phyloP scores from a whole-genome alignment of 2,113 vertebrate genomes.

The Salvelinus sp. region DNA sequence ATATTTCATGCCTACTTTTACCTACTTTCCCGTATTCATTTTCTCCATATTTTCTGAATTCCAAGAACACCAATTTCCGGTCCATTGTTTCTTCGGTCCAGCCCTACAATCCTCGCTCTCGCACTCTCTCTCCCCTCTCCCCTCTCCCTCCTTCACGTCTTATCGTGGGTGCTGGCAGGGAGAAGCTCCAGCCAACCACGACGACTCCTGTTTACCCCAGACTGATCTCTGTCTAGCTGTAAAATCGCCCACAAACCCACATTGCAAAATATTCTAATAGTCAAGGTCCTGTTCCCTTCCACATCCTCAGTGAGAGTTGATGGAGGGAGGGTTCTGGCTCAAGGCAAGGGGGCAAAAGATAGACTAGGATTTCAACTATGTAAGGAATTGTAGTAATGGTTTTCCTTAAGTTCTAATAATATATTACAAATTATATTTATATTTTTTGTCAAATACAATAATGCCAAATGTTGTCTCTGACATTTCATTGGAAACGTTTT shows the following conservation, averaged over 20 bases:
- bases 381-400: not conserved
- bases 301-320: slow-evolving; percentile 14
- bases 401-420: too few relatives aligned
- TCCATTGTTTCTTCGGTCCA: not conserved
- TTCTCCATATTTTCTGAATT: slow-evolving; percentile 3
- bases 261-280: slow-evolving; percentile 49
- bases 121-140: slow-evolving; percentile 18
- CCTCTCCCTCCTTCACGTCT: slow-evolving; percentile 9
- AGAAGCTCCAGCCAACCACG: slow-evolving; percentile 43
- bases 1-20: not conserved
- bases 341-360: not conserved
- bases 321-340: not conserved
- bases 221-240: slow-evolving; percentile 47
- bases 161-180: slow-evolving; percentile 34
- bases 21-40: not conserved
- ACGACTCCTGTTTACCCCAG: slow-evolving; percentile 41
- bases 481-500: too few relatives aligned
- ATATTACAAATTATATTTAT: not conserved
- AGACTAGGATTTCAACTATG: not conserved
- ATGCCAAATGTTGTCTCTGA: too few relatives aligned
- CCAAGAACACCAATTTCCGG: slow-evolving; percentile 24
- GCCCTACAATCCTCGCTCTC: not conserved
- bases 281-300: slow-evolving; percentile 13
- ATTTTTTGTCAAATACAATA: not conserved
- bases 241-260: slow-evolving; percentile 27